Evolutionary conservation across 2,888 invertebrate genomes (phyloP), one percentile per base, ranked within the genome.

Genomic region (Drosophila nigricruria): DNA sequence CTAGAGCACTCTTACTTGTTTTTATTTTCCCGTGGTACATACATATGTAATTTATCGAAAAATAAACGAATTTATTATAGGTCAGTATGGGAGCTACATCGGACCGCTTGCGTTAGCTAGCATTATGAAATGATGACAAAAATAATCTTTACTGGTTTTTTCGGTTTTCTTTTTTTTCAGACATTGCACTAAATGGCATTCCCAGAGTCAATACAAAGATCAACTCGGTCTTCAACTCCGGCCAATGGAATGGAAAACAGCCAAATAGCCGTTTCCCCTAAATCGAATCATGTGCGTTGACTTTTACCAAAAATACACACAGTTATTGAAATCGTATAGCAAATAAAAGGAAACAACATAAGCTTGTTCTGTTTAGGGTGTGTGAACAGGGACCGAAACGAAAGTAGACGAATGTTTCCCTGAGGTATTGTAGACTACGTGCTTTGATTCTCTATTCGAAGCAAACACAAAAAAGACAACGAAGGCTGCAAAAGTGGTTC

Each of bases 281-380:
- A 82, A 65, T 66, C 81, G 49, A 83, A 83, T 79, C 82, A 83
- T 54, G 83, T 83, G 71, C 45, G 78, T 74, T 54, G n/a, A 43
- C 23, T 38, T 34, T 8, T n/a, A 34, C 38, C 12, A 32, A 52
- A 18, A 18, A 64, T 18, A 36, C 27, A 32, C 16, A n/a, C 10
- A 32, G 18, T 30, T 47, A 47, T 59, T 62, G 45, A 45, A 45
- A 47, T 36, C 47, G n/a, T 30, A 38, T 52, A 20, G n/a, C 49
- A 23, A 36, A 42, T 20, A 58, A 18, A 32, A 40, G 16, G 27
- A 67, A 47, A 25, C 6, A 20, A 32, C 10, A 54, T 54, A 27
- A 34, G 50, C 30, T 50, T 43, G 6, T 43, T 32, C 27, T 32
- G 42, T 60, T 47, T 57, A 45, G 47, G 68, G 68, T 49, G 74